phyloP scores from a whole-genome alignment of 2,888 invertebrate genomes.

The Eurytoma californica region DNA sequence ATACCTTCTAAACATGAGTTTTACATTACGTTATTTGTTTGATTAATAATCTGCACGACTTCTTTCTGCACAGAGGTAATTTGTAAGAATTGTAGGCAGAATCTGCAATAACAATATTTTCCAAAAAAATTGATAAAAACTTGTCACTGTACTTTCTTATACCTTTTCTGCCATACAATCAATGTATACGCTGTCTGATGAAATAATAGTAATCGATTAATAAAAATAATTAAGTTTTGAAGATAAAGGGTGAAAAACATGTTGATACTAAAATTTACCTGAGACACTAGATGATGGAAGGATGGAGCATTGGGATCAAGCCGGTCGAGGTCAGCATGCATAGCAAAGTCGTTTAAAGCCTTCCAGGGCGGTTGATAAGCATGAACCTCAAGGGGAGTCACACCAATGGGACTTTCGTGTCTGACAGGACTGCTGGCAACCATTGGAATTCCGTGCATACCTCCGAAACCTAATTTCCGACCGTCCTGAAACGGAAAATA shows the following conservation, averaged over 20 bases:
- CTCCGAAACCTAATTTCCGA: conserved; percentile 93
- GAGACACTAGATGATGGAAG: conserved; percentile 97
- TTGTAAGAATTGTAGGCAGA: too few species aligned
- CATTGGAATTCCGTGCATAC: conserved; percentile 98
- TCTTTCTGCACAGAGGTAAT: too few species aligned
- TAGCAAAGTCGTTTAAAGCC: conserved; percentile 95
- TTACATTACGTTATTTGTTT: too few species aligned
- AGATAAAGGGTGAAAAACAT: background rate
- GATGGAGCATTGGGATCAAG: conserved; percentile 91
- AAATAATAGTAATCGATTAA: too few species aligned
- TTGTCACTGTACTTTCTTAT: too few species aligned
- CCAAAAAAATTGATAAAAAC: too few species aligned
- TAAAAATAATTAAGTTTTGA: too few species aligned
- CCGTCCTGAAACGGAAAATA: conserved; percentile 87
- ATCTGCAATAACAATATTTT: too few species aligned
- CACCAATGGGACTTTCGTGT: conserved; percentile 90
- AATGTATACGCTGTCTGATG: too few species aligned
- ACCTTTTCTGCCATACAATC: too few species aligned
- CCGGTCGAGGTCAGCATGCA: conserved; percentile 93
- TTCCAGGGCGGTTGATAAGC: conserved; percentile 99
- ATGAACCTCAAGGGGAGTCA: conserved; percentile 91
- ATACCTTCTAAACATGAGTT: too few species aligned
- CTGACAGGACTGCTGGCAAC: conserved; percentile 96
- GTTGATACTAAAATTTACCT: conserved; percentile 78
- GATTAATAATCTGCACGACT: too few species aligned